These are phyloP conservation scores for Valencia hispanica DNA, from an alignment of 2,797 vertebrate genomes.

Conservation along the genomic window DNA sequence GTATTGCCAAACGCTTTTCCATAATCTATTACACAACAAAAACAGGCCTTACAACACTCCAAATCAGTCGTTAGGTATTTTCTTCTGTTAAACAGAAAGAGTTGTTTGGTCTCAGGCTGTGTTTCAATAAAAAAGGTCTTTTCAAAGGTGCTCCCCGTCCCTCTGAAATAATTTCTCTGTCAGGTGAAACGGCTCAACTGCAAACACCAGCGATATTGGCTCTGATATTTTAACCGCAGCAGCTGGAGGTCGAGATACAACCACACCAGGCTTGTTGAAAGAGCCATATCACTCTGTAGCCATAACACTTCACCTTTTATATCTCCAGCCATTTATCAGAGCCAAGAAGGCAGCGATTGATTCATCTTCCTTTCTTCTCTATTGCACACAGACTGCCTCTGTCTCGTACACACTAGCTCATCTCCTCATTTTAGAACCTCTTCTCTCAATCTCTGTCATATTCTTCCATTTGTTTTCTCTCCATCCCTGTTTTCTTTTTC, in stretches of 20 bases:
- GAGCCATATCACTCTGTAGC: constrained; percentile 52
- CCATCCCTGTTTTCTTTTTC: constrained; percentile 16
- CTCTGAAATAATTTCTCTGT: constrained; percentile 8
- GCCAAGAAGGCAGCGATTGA: constrained; percentile 46
- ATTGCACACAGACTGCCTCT: constrained; percentile 25
- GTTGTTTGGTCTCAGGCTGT: neutral
- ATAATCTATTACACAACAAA: neutral
- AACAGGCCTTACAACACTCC: neutral
- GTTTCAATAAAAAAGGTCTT: neutral
- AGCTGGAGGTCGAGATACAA: constrained; percentile 51
- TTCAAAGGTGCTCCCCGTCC: neutral
- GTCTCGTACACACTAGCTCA: constrained; percentile 20
- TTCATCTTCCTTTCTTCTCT: constrained; percentile 51
- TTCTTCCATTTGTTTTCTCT: constrained; percentile 21
- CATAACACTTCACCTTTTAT: constrained; percentile 65
- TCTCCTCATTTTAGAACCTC: neutral
- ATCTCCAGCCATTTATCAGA: constrained; percentile 62
- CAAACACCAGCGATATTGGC: constrained; percentile 30
- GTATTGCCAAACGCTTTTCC: constrained; percentile 3
- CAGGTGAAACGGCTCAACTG: neutral
- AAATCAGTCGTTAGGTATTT: neutral
- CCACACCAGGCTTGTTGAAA: constrained; percentile 63
- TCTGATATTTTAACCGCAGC: constrained; percentile 44
- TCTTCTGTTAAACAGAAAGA: neutral
- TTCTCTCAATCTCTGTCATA: constrained; percentile 23